A percentile compares a stretch with the other conserved stretches of the same genome.
Conservation (phyloP, 2,797 vertebrate genomes). For the Catamblyrhynchus diadema region DNA sequence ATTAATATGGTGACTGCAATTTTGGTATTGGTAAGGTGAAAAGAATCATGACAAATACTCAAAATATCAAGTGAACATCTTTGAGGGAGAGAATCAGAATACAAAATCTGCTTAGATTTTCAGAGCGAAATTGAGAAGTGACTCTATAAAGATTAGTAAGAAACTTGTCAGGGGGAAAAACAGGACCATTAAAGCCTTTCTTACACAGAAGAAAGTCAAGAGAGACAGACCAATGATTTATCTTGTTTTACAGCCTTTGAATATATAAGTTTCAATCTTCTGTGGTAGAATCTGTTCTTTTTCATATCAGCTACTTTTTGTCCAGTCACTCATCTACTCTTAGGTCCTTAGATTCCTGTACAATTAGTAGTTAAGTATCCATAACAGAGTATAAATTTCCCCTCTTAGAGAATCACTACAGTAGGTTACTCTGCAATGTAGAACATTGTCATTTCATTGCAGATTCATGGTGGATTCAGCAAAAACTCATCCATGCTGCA, state of each 20-base stretch:
- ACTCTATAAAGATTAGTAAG: not conserved
- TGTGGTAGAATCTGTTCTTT: not conserved
- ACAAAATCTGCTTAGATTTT: slow-evolving; percentile 28
- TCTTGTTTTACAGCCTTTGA: not conserved
- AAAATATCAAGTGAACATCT: not conserved
- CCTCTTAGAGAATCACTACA: not conserved
- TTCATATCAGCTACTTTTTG: not conserved
- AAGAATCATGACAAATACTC: not conserved
- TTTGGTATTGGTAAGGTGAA: not conserved
- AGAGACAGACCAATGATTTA: not conserved
- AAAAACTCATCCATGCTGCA: not conserved
- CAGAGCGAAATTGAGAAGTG: not conserved
- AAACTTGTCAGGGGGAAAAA: not conserved
- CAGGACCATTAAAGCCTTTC: not conserved
- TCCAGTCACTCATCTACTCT: not conserved
- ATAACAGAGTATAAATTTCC: not conserved
- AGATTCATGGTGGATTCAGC: not conserved
- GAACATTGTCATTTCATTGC: not conserved
- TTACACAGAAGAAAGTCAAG: not conserved
- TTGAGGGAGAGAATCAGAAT: not conserved
- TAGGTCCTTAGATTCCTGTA: not conserved
- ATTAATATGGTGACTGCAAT: not conserved
- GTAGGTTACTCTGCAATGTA: not conserved
- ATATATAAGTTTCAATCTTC: not conserved
- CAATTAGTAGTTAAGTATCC: not conserved